A percentile compares a stretch with the other conserved stretches of the same genome.
Evolutionary conservation across 2,113 vertebrate genomes (phyloP).

Genomic region (Sorex araneus): DNA sequence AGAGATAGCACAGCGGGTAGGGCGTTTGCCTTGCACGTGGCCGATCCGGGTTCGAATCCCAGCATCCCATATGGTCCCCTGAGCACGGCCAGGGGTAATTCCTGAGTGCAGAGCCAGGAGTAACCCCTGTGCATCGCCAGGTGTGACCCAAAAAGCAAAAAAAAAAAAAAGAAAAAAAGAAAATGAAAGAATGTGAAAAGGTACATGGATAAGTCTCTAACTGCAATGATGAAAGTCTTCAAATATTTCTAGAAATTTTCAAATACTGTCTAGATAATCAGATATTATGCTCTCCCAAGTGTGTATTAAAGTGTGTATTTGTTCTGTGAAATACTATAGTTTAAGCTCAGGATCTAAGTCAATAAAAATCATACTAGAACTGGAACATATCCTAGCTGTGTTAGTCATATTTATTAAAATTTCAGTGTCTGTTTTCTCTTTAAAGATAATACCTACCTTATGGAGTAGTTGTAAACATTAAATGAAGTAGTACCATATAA

Average conservation of each 20-base stretch:
- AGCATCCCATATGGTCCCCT: too few relatives aligned
- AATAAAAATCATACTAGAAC: background rate
- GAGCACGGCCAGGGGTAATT: too few relatives aligned
- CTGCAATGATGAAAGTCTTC: background rate
- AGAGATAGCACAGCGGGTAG: too few relatives aligned
- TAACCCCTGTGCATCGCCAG: too few relatives aligned
- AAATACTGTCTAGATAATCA: background rate
- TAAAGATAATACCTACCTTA: background rate
- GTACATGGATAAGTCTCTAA: background rate
- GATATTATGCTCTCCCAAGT: background rate
- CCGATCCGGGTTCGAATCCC: too few relatives aligned
- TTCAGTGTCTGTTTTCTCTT: background rate
- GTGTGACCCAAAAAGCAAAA: too few relatives aligned
- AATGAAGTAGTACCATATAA: background rate
- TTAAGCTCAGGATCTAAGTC: background rate
- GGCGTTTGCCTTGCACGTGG: too few relatives aligned
- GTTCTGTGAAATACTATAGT: background rate
- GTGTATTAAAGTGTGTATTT: background rate
- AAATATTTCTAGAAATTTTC: background rate
- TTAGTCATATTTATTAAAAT: background rate
- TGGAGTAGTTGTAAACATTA: too few relatives aligned
- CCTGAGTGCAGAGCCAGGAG: too few relatives aligned
- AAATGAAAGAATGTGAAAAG: background rate
- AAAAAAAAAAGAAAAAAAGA: background rate
- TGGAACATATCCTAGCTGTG: background rate